Evolutionary conservation across 1,140 invertebrate species (phyloP).

Genomic region (Centruroides vittatus): DNA sequence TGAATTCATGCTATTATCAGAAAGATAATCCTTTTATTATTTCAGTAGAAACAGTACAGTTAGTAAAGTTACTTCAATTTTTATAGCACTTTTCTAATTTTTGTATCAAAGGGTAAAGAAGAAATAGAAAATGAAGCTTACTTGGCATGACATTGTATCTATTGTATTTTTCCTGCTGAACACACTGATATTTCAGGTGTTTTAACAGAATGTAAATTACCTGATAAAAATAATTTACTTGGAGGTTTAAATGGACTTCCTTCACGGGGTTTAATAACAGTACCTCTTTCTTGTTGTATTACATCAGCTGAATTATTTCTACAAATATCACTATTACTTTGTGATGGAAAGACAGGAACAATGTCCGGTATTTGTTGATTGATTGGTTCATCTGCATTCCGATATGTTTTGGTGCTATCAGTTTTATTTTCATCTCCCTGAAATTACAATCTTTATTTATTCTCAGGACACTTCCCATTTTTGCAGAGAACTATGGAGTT

Average conservation of each 20-base stretch:
- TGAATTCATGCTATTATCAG: too few relatives aligned
- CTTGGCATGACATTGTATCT: not conserved
- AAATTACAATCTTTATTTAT: not conserved
- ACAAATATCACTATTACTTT: too few relatives aligned
- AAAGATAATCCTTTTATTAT: too few relatives aligned
- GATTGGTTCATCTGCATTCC: conserved; percentile 4
- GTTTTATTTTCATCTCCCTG: not conserved
- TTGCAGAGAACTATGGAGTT: not conserved
- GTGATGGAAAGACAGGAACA: conserved; percentile 2
- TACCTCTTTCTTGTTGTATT: conserved; percentile 1
- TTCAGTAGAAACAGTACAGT: not conserved
- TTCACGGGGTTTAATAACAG: conserved; percentile 13
- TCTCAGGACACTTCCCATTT: not conserved
- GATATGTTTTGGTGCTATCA: not conserved
- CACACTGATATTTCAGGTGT: not conserved
- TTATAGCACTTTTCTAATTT: not conserved
- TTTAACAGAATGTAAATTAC: conserved; percentile 3
- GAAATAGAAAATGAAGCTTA: not conserved
- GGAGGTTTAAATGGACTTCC: conserved; percentile 17
- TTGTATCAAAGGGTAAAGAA: not conserved
- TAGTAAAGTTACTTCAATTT: not conserved
- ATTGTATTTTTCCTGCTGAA: not conserved
- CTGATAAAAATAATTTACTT: conserved; percentile 2
- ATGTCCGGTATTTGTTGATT: conserved; percentile 12
- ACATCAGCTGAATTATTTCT: too few relatives aligned